Evolutionary conservation across 2,888 invertebrate species (phyloP), one percentile per base, ranked within the genome.

Genomic region (Diarsia brunnea): DNA sequence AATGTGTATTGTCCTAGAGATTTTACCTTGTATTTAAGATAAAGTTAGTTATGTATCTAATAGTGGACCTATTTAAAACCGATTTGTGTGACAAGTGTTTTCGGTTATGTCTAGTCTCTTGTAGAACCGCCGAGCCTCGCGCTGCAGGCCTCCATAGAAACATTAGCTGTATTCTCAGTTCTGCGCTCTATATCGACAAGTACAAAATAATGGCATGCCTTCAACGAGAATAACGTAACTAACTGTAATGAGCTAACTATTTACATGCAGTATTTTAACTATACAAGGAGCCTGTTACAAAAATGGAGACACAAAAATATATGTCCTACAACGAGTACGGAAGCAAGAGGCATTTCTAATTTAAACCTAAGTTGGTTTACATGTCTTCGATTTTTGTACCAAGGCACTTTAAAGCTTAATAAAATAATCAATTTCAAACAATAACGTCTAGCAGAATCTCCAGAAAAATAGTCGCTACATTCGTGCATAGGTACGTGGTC

Each of bases 1-100:
- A 95, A 95, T 95, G 95, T 95, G 93, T 96, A 94, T 95, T 94
- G 95, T 96, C 94, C 95, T 96, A 96, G 95, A 96, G 95, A 95
- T 95, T 95, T 95, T 95, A 95, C 95, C 94, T 94, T 94, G 93
- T 95, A 94, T 94, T 95, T 96, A 95, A 95, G 95, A 93, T 95
- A 94, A 89, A 92, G 89, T 94, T 94, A 95, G 94, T 93, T 92
- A 91, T 90, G 92, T 82, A 86, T 84, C 83, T 84, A 78, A 82
- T 87, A 87, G 81, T 78, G 94, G 95, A 94, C 93, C 93, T 94
- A 89, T 92, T 90, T 92, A 88, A 90, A 91, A 91, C 93, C 94
- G 94, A 94, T 94, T 91, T 91, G 90, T 92, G 90, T 92, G 92
- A 92, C 92, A 93, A 93, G 91, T 93, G 90, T 94, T 93, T 94